Percentiles rank a stretch among this genome's conserved stretches.
These are phyloP conservation scores for Pomatorhinus ruficollis DNA, from an alignment of 2,113 vertebrate genomes.

Conservation along the genomic window DNA sequence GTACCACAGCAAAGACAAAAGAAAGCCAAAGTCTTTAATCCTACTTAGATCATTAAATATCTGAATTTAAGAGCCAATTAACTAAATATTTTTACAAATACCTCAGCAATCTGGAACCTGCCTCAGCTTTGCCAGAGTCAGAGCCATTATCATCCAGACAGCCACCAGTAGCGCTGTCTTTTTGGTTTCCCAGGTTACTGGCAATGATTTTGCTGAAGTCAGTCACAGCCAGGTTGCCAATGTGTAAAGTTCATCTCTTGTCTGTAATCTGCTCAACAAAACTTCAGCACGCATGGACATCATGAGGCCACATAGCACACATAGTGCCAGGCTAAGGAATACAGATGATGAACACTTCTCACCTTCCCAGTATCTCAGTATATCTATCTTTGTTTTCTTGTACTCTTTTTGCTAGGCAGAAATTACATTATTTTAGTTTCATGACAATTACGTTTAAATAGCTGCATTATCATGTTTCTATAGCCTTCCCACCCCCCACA, in stretches of 20 bases:
- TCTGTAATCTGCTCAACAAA: neutral
- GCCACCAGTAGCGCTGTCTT: neutral
- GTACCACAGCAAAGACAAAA: neutral
- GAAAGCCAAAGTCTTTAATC: neutral
- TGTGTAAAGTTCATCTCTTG: neutral
- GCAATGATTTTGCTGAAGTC: neutral
- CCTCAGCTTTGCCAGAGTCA: neutral
- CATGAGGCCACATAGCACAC: neutral
- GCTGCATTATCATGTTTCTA: neutral
- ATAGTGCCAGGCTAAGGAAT: neutral
- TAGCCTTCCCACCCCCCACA: neutral
- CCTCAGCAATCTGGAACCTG: neutral
- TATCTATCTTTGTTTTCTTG: neutral
- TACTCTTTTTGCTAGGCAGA: neutral
- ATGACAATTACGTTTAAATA: neutral
- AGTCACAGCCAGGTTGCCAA: rapidly evolving
- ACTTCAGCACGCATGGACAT: neutral
- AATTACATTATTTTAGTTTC: neutral
- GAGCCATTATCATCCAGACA: neutral
- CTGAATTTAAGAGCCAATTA: neutral
- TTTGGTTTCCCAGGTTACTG: neutral
- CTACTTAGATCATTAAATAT: neutral
- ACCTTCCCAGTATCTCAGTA: neutral
- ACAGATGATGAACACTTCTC: neutral
- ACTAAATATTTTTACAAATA: neutral